Evolutionary conservation across 2,797 vertebrate species (phyloP), one percentile per base, ranked within the genome.

Genomic region (Melanotaenia pygmaea): DNA sequence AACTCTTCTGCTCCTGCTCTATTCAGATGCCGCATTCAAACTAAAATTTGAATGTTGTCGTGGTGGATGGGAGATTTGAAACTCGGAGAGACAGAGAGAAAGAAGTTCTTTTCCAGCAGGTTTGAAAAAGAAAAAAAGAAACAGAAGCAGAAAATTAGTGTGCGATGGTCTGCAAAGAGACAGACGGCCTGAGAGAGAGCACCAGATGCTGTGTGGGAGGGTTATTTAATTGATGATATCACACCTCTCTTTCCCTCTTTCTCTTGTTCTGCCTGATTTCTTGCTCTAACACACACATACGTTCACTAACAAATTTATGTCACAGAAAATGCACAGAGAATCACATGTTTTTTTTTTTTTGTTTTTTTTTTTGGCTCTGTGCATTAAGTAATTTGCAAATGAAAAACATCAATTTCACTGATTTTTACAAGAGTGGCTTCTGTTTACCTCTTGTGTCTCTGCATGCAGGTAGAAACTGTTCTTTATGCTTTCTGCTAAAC

Each of bases 161-260:
- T 62, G 82, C 30, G 22, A 73, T 40, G 34, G 77, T 77, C 43
- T 60, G 79, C 82, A 77, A 76, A 70, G 77, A 90, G 82, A 89
- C 84, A 90, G 91, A 90, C 81, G 76, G 87, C 78, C 79, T 81
- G 82, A 87, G 59, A 84, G 79, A 85, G 77, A 85, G 86, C 86
- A 88, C 89, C 92, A 93, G 92, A 90, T 93, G 89, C 91, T 89
- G 87, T 88, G 89, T 91, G 88, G 91, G 93, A 88, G 88, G 86
- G 80, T 90, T 94, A 91, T 91, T 91, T 93, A 90, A 94, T 92
- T 91, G 89, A 90, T 90, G 83, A 91, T 90, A 93, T 93, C 88
- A 89, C 91, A 92, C 91, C 88, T 91, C 76, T 72, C 72, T 80
- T 50, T 74, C 83, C 86, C 80, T 76, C 79, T 82, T 83, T 47